A percentile compares a stretch with the other conserved stretches of the same genome.
phyloP scores from a whole-genome alignment of 2,888 invertebrate species.

The Phortica okadai region DNA sequence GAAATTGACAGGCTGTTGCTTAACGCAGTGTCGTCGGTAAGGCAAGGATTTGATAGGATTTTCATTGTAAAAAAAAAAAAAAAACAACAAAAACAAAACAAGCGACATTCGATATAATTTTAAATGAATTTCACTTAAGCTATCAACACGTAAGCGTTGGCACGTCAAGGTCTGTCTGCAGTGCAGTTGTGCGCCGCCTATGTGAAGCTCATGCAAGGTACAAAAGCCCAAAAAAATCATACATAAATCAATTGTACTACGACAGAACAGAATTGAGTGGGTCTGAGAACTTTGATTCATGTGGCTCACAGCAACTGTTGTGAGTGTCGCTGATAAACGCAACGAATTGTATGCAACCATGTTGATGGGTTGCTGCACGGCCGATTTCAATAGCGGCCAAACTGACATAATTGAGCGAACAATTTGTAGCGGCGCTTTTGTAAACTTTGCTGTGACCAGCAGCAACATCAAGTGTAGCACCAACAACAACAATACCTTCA shows the following conservation, averaged over 20 bases:
- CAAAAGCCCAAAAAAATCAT: background rate
- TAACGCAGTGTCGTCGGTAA: background rate
- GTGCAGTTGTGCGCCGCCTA: background rate
- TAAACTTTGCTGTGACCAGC: background rate
- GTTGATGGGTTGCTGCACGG: background rate
- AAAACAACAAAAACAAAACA: background rate
- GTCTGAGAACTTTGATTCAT: conserved; percentile 22
- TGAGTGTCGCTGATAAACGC: conserved; percentile 10
- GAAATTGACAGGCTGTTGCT: conserved; percentile 49
- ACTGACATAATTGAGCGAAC: conserved; percentile 25
- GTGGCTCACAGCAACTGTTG: background rate
- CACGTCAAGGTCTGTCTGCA: background rate
- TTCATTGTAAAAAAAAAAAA: background rate
- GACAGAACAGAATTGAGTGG: background rate
- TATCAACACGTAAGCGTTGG: background rate
- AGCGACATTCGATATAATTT: background rate
- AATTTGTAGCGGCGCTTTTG: conserved; percentile 24
- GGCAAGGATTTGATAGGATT: conserved; percentile 6
- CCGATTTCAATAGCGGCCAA: conserved; percentile 8
- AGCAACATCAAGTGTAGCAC: background rate
- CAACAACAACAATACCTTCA: conserved; percentile 1
- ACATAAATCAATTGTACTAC: conserved; percentile 12
- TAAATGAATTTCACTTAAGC: background rate
- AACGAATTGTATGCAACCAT: background rate
- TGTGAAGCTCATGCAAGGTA: background rate